These are phyloP conservation scores for Zoanthus solanderi DNA, from an alignment of 92 coral and sea anemone species.

Conservation along the genomic window DNA sequence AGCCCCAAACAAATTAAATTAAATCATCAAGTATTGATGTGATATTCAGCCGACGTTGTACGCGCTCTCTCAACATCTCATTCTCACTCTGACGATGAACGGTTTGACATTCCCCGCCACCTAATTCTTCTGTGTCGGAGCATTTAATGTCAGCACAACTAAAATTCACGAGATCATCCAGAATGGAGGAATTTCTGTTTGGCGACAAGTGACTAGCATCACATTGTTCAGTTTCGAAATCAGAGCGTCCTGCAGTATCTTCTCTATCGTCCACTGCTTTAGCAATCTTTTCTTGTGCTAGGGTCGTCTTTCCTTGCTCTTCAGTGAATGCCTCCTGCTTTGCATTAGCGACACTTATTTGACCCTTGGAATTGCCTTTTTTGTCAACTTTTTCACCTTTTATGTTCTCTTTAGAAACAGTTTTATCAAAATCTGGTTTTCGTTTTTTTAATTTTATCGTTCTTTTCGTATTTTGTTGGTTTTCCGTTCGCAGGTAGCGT, in stretches of 20 bases:
- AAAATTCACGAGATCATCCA: slow-evolving; percentile 24
- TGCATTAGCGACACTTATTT: background rate
- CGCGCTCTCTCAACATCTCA: slow-evolving; percentile 7
- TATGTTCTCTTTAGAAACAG: background rate
- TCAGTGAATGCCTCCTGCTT: background rate
- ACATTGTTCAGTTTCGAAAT: background rate
- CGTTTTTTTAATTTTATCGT: background rate
- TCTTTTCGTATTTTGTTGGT: background rate
- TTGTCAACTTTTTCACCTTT: background rate
- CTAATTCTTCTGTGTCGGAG: background rate
- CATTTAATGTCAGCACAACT: background rate
- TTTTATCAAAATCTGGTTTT: background rate
- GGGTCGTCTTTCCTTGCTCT: background rate
- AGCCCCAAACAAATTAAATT: background rate
- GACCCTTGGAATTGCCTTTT: background rate
- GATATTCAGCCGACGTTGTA: slow-evolving; percentile 29
- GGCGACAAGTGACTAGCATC: background rate
- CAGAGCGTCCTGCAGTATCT: background rate
- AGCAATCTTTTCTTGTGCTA: background rate
- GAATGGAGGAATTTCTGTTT: background rate
- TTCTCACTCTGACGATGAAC: background rate
- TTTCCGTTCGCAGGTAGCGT: background rate
- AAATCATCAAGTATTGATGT: slow-evolving; percentile 40
- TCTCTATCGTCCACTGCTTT: background rate
- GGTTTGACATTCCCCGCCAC: background rate